These are phyloP conservation scores for Prietella phreatophila DNA, from an alignment of 2,113 vertebrate species.

Conservation along the genomic window DNA sequence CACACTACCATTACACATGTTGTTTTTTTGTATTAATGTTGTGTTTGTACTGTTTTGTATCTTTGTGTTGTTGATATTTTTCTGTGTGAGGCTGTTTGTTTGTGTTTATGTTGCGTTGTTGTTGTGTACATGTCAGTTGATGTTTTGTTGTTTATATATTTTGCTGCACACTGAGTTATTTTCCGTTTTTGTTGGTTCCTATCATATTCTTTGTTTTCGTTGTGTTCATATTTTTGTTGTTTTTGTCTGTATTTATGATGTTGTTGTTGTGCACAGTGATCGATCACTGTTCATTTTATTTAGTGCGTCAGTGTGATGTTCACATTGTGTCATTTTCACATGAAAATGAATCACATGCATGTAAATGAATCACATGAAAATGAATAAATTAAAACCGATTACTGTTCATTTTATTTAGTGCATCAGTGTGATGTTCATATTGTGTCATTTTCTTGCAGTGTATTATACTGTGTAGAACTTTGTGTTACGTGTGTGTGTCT, in stretches of 20 bases:
- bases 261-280: background rate
- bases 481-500: background rate
- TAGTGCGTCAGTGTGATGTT: background rate
- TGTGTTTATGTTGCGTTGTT: background rate
- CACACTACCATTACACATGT: background rate
- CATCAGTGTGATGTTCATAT: background rate
- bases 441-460: background rate
- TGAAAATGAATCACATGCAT: too few species aligned
- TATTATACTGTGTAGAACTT: background rate
- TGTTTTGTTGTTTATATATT: background rate
- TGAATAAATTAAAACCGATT: too few species aligned
- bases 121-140: background rate
- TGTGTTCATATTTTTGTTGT: background rate
- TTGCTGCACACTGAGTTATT: background rate
- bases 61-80: background rate
- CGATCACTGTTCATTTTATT: background rate
- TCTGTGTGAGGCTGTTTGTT: background rate
- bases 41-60: background rate
- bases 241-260: background rate
- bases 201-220: too few species aligned
- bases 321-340: background rate
- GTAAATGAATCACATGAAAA: too few species aligned
- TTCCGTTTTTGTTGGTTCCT: background rate
- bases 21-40: too few species aligned
- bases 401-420: background rate